Conservation (phyloP, 2,888 invertebrate species). For the Drosophila setosimentum region DNA sequence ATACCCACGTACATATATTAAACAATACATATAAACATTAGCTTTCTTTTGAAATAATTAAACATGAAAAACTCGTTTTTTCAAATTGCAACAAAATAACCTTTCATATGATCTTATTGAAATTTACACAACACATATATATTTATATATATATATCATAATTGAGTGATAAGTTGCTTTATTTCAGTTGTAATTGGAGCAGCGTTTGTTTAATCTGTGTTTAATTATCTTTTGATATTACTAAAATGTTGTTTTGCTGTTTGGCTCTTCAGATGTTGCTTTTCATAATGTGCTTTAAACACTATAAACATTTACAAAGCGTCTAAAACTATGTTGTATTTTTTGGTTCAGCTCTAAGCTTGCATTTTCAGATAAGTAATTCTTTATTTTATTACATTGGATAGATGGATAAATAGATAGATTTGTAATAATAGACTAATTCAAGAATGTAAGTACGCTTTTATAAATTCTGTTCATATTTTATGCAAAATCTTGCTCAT, state of each 20-base stretch:
- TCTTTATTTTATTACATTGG: neutral
- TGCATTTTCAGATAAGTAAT: neutral
- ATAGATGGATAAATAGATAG: neutral
- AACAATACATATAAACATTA: neutral
- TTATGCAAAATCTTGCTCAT: neutral
- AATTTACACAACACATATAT: too few species aligned
- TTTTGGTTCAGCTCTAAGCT: neutral
- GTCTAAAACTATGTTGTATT: too few species aligned
- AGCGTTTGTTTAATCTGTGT: neutral
- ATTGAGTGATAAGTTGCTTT: neutral
- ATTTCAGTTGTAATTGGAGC: neutral
- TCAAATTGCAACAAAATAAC: neutral
- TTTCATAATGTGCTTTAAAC: neutral
- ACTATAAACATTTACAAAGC: neutral
- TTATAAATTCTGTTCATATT: neutral
- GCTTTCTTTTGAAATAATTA: slow-evolving; percentile 2
- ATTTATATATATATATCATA: too few species aligned
- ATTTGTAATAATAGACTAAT: neutral
- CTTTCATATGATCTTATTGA: neutral
- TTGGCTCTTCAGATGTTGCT: neutral
- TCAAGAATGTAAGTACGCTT: neutral
- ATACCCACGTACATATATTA: too few species aligned
- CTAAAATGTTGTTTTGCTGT: neutral
- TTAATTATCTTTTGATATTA: neutral
- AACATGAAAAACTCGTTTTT: neutral